Conservation (phyloP, 2,113 vertebrate genomes). For the Aptenodytes forsteri region DNA sequence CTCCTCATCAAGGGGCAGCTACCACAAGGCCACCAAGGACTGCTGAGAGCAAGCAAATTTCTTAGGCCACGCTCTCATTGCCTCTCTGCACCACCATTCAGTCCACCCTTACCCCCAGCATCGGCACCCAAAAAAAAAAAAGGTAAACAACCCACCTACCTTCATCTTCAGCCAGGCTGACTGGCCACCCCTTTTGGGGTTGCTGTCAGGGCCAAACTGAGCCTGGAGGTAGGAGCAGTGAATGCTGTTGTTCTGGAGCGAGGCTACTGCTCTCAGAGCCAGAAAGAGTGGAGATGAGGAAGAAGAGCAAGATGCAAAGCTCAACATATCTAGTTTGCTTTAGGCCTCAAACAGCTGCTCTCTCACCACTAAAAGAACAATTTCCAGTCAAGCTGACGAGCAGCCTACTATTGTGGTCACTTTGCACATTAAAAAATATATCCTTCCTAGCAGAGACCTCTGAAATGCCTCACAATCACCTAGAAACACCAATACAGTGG, state of each 20-base stretch:
- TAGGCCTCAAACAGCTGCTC: not conserved
- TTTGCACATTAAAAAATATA: not conserved
- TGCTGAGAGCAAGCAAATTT: not conserved
- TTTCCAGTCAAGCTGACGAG: not conserved
- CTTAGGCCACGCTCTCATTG: not conserved
- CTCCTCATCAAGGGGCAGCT: not conserved
- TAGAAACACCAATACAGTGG: not conserved
- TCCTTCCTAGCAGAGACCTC: not conserved
- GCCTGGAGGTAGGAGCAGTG: fast-evolving
- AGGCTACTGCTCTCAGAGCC: not conserved
- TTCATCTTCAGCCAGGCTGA: not conserved
- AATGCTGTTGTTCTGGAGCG: not conserved
- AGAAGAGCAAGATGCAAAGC: not conserved
- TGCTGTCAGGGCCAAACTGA: not conserved
- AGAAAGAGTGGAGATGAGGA: not conserved
- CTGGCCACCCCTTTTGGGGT: not conserved
- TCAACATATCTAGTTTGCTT: not conserved
- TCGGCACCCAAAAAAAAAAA: not conserved
- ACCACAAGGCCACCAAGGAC: not conserved
- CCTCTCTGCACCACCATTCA: not conserved
- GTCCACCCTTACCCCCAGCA: not conserved
- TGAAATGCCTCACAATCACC: not conserved
- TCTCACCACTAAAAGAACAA: not conserved
- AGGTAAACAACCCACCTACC: not conserved
- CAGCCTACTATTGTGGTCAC: not conserved